Conservation (phyloP, 1,140 invertebrate species). For the Macrosteles quadrilineatus region DNA sequence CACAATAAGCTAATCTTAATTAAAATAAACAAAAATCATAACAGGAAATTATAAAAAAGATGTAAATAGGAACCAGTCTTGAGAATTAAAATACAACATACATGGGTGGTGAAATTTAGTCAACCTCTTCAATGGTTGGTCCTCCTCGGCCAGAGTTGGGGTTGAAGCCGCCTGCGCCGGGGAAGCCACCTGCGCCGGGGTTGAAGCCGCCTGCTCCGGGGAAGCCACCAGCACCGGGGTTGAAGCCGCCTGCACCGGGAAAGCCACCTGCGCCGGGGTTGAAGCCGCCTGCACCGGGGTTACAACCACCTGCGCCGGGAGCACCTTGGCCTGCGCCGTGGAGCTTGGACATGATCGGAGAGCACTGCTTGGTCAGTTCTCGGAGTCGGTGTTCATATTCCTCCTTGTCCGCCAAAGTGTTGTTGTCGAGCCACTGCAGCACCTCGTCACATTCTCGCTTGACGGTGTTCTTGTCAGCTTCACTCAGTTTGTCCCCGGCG, state of each 20-base stretch:
- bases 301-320: neutral
- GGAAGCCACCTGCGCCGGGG: neutral
- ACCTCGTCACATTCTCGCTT: constrained; percentile 53
- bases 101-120: constrained; percentile 12
- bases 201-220: neutral
- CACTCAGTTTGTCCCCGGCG: constrained; percentile 51
- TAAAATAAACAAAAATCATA: neutral
- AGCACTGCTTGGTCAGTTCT: constrained; percentile 54
- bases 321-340: constrained; percentile 42
- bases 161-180: too few relatives aligned
- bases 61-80: neutral
- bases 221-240: neutral
- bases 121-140: constrained; percentile 35
- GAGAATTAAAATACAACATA: neutral
- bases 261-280: neutral
- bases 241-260: too few relatives aligned
- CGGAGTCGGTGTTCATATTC: constrained; percentile 50
- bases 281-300: neutral
- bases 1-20: too few relatives aligned
- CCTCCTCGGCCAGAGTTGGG: too few relatives aligned
- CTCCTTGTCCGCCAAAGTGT: constrained; percentile 54
- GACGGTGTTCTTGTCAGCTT: constrained; percentile 47
- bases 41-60: neutral
- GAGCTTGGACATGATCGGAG: constrained; percentile 56
- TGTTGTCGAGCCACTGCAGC: constrained; percentile 58